These are phyloP conservation scores for Acropternis orthonyx DNA, from an alignment of 2,797 vertebrate species.

Conservation along the genomic window DNA sequence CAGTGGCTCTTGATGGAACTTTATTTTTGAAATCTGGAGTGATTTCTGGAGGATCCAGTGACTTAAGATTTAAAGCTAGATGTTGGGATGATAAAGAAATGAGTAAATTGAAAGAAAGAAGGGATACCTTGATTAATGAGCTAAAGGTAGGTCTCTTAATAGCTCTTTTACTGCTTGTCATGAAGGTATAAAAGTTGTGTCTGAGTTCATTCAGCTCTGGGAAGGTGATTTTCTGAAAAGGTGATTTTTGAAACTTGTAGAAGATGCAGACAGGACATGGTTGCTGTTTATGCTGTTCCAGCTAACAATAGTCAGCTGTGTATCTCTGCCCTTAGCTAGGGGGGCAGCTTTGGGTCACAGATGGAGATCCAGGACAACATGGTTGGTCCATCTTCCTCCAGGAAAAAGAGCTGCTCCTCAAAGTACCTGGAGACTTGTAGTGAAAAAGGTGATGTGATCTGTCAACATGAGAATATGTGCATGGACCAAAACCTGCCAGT, in stretches of 20 bases:
- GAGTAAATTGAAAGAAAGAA: conserved; percentile 81
- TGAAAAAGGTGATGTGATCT: background rate
- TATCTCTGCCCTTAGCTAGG: background rate
- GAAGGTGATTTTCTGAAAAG: background rate
- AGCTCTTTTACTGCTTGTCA: background rate
- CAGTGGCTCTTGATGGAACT: conserved; percentile 92
- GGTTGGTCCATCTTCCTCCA: background rate
- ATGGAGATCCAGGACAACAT: background rate
- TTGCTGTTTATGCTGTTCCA: background rate
- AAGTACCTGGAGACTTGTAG: background rate
- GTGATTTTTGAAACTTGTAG: background rate
- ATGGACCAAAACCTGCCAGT: background rate
- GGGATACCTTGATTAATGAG: conserved; percentile 80
- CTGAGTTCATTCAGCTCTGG: background rate
- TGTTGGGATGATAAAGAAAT: conserved; percentile 93
- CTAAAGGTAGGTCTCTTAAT: conserved; percentile 79
- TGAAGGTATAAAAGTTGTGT: background rate
- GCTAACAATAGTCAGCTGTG: background rate
- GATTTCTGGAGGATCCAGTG: conserved; percentile 91
- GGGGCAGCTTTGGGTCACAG: background rate
- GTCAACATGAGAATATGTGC: background rate
- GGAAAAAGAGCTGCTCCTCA: background rate
- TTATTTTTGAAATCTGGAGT: conserved; percentile 92
- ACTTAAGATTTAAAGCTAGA: conserved; percentile 87
- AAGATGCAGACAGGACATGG: background rate